These are phyloP conservation scores for Hoplias malabaricus DNA, from an alignment of 2,113 vertebrate genomes.

Conservation along the genomic window DNA sequence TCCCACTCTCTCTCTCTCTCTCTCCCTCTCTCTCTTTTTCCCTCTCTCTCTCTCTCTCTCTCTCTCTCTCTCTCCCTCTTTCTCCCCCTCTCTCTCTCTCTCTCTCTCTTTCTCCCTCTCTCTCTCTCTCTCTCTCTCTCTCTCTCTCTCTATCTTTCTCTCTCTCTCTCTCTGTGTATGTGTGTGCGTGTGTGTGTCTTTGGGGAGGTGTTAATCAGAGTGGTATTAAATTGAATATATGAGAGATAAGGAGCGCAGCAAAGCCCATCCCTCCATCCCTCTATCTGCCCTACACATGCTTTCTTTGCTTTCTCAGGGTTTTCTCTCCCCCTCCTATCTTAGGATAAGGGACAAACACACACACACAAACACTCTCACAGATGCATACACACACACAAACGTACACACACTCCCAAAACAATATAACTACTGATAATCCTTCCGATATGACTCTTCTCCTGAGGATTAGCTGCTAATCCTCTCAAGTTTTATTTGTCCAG, in stretches of 20 bases:
- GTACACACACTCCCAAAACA: constrained; percentile 1
- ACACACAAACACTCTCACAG: constrained; percentile 63
- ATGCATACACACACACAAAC: not conserved
- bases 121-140: no score
- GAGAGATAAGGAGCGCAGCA: constrained; percentile 64
- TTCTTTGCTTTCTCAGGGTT: not conserved
- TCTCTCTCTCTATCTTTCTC: no score
- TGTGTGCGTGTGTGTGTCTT: constrained; percentile 57
- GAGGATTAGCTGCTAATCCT: constrained; percentile 65
- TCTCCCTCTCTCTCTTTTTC: no score
- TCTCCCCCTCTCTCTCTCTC: no score
- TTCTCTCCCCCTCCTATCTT: constrained; percentile 55
- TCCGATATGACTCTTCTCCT: constrained; percentile 59
- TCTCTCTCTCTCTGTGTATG: constrained; percentile 55
- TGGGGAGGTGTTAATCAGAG: constrained; percentile 71
- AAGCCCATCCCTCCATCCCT: not conserved
- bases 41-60: no score
- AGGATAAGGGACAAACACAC: constrained; percentile 64
- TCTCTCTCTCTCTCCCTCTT: no score
- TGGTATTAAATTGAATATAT: constrained; percentile 75
- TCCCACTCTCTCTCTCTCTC: no score
- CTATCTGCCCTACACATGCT: not conserved
- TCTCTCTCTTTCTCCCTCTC: no score
- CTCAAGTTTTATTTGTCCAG: constrained; percentile 32
- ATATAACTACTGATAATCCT: constrained; percentile 61